phyloP scores from a whole-genome alignment of 2,797 vertebrate genomes.

The Yasuhikotakia modesta region DNA sequence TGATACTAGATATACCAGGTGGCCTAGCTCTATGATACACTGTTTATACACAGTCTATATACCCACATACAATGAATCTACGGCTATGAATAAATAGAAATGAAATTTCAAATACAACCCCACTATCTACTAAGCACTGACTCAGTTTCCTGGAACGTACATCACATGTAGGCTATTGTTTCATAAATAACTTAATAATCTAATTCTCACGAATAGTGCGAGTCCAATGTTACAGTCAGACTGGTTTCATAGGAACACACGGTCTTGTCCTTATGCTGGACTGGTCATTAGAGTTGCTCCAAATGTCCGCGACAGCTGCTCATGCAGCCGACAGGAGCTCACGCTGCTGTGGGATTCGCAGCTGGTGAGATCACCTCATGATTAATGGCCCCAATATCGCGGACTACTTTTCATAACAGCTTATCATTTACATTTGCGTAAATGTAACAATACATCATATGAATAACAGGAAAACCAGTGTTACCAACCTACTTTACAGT shows the following conservation, averaged over 20 bases:
- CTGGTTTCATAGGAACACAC: conserved; percentile 8
- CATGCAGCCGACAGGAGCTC: conserved; percentile 15
- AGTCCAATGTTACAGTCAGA: background rate
- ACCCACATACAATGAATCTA: background rate
- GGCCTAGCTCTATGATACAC: no score
- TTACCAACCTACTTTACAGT: background rate
- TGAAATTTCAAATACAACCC: background rate
- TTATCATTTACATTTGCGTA: background rate
- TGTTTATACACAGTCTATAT: background rate
- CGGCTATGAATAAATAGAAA: background rate
- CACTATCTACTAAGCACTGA: conserved; percentile 23
- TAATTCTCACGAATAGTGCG: background rate
- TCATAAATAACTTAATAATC: background rate
- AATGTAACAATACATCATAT: background rate
- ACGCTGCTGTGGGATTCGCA: conserved; percentile 32
- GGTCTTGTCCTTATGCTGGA: background rate
- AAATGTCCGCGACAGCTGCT: conserved; percentile 46
- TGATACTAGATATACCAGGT: no score
- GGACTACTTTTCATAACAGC: conserved; percentile 28
- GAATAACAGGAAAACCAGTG: no score
- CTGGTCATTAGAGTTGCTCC: conserved; percentile 10
- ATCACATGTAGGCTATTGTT: conserved; percentile 10
- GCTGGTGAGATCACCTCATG: conserved; percentile 34
- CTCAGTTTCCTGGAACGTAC: conserved; percentile 26
- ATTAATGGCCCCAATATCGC: conserved; percentile 18